Evolutionary conservation across 2,113 vertebrate species (phyloP), one percentile per base, ranked within the genome.

Genomic region (Cricetomys ansorgei): DNA sequence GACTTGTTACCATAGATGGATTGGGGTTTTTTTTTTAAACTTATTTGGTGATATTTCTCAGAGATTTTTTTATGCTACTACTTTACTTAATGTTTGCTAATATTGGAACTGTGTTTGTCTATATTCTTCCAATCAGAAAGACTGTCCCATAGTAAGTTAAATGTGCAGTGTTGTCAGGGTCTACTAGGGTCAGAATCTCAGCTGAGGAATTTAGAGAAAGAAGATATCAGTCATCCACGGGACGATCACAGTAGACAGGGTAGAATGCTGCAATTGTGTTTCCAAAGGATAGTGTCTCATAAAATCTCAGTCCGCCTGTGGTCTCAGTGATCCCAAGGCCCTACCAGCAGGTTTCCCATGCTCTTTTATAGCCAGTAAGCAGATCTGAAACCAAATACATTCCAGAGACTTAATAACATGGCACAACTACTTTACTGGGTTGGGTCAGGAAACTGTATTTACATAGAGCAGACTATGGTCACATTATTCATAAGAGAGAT

Each of bases 151-250:
- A 86, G 43, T 73, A 62, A 87, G n/a, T 95, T 92, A 94, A 97
- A 83, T 91, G 76, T 76, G 19, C 80, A 85, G 75, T 67, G 48
- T 7, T 45, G 87, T 96, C 94, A 96, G 92, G 97, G 86, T 96
- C 96, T 96, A 95, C 92, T 67, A 69, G 40, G 55, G 87, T 93
- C 94, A 97, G 98, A 98, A 98, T 97, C 96, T 93, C 96, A 97
- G 92, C 96, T 50, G 94, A 97, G 94, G 92, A 55, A 91, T 96
- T 70, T 72, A 65, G 81, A 98, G 96, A 98, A 97, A 98, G 93
- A 97, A 94, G 77, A 88, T 88, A 95, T 96, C 98, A 98, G 94
- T 98, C 97, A 98, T 19, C 3, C 85, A 79, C 48, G 65, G 31
- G 2, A 75, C 57, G 97, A 96, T 97, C 98, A 97, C 97, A 98